phyloP scores from a whole-genome alignment of 2,888 invertebrate species.

The Drosophila subsilvestris region DNA sequence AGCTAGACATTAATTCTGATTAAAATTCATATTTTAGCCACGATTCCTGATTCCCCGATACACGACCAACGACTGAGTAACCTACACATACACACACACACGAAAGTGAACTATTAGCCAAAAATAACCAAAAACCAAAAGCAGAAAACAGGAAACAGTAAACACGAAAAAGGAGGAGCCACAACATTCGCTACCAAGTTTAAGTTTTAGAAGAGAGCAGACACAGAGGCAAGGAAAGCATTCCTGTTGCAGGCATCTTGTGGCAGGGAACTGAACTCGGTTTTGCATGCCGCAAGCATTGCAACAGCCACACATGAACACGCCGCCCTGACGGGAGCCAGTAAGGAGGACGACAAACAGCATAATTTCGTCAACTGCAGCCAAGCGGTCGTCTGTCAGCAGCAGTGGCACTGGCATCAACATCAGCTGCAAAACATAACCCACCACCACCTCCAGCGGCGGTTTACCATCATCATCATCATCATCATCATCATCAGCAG shows the following conservation, averaged over 20 bases:
- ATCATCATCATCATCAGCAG: constrained; percentile 19
- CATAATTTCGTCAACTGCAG: constrained; percentile 69
- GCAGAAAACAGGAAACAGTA: background rate
- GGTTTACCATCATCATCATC: constrained; percentile 1
- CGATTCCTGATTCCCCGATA: background rate
- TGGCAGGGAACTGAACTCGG: constrained; percentile 25
- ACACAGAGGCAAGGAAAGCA: background rate
- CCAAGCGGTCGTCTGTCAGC: constrained; percentile 61
- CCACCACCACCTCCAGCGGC: constrained; percentile 23
- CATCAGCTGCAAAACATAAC: constrained; percentile 22
- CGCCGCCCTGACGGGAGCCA: constrained; percentile 59
- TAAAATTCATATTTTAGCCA: constrained; percentile 34
- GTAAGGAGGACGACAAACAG: constrained; percentile 15
- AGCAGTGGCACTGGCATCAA: constrained; percentile 46
- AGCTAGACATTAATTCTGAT: constrained; percentile 63
- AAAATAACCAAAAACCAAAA: constrained; percentile 14
- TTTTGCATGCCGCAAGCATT: constrained; percentile 64
- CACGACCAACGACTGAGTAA: constrained; percentile 25
- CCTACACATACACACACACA: constrained; percentile 22
- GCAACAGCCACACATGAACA: constrained; percentile 74
- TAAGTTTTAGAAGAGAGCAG: constrained; percentile 16
- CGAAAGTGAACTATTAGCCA: constrained; percentile 42
- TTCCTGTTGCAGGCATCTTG: constrained; percentile 33
- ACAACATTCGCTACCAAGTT: constrained; percentile 14
- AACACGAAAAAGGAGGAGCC: constrained; percentile 7